These are phyloP conservation scores for Melanotaenia trifasciata DNA, from an alignment of 2,797 vertebrate genomes.

Conservation along the genomic window DNA sequence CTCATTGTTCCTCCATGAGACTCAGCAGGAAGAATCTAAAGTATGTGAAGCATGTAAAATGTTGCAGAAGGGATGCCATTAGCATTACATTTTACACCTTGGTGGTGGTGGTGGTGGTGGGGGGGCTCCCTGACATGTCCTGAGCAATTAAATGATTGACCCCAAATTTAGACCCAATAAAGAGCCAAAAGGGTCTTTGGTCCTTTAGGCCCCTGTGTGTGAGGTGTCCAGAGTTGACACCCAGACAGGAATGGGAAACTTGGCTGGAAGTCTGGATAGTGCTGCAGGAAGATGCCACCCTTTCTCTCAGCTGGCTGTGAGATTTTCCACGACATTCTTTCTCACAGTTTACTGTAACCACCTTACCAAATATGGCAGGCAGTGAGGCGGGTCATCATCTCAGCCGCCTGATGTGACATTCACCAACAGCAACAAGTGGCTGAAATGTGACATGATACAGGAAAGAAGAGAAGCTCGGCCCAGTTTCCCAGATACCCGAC, in stretches of 20 bases:
- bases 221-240: no score
- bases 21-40: slow-evolving; percentile 34
- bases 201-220: no score
- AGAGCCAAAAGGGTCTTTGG: neutral
- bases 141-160: neutral
- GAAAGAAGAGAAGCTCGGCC: neutral
- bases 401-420: neutral
- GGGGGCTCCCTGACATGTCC: no score
- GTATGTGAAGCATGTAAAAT: slow-evolving; percentile 15
- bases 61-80: neutral
- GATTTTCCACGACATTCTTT: slow-evolving; percentile 8
- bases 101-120: no score
- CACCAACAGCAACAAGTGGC: neutral
- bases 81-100: slow-evolving; percentile 3
- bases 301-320: slow-evolving; percentile 4
- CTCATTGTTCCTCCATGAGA: slow-evolving; percentile 21
- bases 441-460: neutral
- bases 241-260: neutral
- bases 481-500: neutral
- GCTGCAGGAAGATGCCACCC: no score
- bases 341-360: neutral
- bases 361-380: slow-evolving; percentile 9
- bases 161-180: neutral
- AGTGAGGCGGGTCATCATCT: neutral
- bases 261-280: neutral